Percentiles rank a stretch among this genome's conserved stretches.
phyloP scores from a whole-genome alignment of 2,888 invertebrate species.

The Platypus cylindrus region DNA sequence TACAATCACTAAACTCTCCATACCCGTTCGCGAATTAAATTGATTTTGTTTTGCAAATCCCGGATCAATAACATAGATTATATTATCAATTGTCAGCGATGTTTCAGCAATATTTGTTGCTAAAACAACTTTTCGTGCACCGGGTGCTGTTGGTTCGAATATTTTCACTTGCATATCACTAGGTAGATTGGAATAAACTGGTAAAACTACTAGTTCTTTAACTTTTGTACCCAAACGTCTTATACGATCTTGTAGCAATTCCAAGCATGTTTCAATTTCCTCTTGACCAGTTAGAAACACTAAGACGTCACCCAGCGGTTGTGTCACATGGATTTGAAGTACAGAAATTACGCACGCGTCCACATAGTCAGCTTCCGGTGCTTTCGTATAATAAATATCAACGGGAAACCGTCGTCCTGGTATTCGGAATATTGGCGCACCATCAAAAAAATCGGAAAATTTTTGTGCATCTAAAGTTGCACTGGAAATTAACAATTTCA shows the following conservation, averaged over 20 bases:
- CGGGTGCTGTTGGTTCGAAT: conserved; percentile 93
- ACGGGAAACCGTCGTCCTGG: conserved; percentile 93
- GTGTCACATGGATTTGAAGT: conserved; percentile 95
- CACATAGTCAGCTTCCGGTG: conserved; percentile 97
- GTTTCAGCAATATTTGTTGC: conserved; percentile 99
- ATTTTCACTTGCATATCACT: conserved; percentile 99
- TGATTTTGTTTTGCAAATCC: conserved; percentile 99
- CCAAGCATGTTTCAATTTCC: conserved; percentile 82
- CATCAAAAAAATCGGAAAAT: conserved; percentile 96
- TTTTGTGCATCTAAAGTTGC: conserved; percentile 97
- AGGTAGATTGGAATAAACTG: conserved; percentile 96
- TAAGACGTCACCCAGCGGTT: conserved; percentile 88
- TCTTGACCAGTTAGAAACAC: conserved; percentile 94
- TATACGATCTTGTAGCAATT: conserved; percentile 79
- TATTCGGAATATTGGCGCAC: conserved; percentile 94
- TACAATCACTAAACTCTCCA: conserved; percentile 97
- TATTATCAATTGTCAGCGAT: conserved; percentile 96
- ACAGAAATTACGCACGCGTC: conserved; percentile 97
- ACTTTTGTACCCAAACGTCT: conserved; percentile 87
- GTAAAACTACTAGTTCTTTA: conserved; percentile 80
- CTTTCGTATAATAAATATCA: conserved; percentile 97
- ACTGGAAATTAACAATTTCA: conserved; percentile 93
- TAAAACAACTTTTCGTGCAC: conserved; percentile 90
- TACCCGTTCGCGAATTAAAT: conserved; percentile 39
- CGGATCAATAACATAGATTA: conserved; percentile 98